Evolutionary conservation across 92 coral and sea anemone genomes (phyloP), one percentile per base, ranked within the genome.

Genomic region (Palythoa heliodiscus): DNA sequence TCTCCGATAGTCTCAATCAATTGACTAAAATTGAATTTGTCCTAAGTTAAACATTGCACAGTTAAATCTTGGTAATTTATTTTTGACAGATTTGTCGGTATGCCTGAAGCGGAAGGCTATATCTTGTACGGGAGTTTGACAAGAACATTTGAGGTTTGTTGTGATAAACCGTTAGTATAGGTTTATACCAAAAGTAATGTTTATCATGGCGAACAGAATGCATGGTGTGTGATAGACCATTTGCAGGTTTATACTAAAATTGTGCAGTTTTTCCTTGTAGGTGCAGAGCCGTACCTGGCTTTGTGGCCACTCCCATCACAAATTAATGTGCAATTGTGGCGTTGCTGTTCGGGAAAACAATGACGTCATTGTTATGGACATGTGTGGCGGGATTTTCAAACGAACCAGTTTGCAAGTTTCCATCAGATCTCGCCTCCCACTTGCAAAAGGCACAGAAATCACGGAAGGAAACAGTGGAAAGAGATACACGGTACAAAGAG

Each of bases 331-430:
- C 64, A 84, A 92, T 11, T 96, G 98, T 83, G 98, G 94, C 43
- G 95, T 94, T 14, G 98, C 96, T 14, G 89, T 90, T 38, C 89
- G 95, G 16, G 97, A 93, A 57, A 82, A 89, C 19, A 90, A 86
- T 82, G 95, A 96, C 86, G 96, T 96, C 87, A 91, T 96, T 53
- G 93, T 75, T 57, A 95, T 95, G 85, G 91, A 96, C 67, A 96
- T 96, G 98, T 96, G 98, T 75, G 78, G 71, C 69, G 98, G 98
- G 38, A 70, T 71, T 20, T 91, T 92, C 85, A 83, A 78, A 60
- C 86, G 90, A 79, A 94, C 96, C 47, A 94, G 94, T 80, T 82
- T 92, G 70, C 93, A 93, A 70, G 89, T 96, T 43, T 76, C 93
- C 77, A 76, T 94, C 19, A 89, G 81, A 60, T 94, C 98, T 72